Percentiles rank a stretch among this genome's conserved stretches.
phyloP scores from a whole-genome alignment of 2,113 vertebrate species.

The Toxotes jaculatrix region DNA sequence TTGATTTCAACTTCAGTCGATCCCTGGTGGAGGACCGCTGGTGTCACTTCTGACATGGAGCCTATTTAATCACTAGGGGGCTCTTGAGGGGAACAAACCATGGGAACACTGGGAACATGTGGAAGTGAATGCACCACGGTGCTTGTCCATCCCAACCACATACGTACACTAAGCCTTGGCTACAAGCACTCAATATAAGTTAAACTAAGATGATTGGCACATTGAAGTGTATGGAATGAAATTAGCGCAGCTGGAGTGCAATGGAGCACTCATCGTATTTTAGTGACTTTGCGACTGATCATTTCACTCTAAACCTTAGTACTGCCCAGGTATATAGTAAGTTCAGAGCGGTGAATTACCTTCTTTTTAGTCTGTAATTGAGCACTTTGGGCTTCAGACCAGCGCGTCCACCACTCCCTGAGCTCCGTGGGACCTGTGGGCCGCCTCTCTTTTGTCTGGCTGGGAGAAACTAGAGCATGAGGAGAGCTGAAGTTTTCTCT shows the following conservation, averaged over 20 bases:
- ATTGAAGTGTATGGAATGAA: too few species aligned
- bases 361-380: conserved; percentile 47
- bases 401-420: conserved; percentile 82
- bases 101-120: background rate
- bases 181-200: background rate
- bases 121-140: background rate
- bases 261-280: background rate
- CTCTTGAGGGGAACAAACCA: background rate
- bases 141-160: background rate
- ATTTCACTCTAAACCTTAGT: conserved; percentile 67
- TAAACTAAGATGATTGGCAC: background rate
- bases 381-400: conserved; percentile 72
- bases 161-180: background rate
- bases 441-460: conserved; percentile 70
- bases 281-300: background rate
- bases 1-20: background rate
- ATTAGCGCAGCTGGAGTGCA: too few species aligned
- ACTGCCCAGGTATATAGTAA: conserved; percentile 79
- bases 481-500: conserved; percentile 54
- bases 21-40: background rate
- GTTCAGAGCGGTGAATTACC: conserved; percentile 79
- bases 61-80: background rate
- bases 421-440: conserved; percentile 76
- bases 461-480: conserved; percentile 61
- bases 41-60: too few species aligned